Conservation (phyloP, 1,140 invertebrate genomes). For the Monomorium pharaonis region DNA sequence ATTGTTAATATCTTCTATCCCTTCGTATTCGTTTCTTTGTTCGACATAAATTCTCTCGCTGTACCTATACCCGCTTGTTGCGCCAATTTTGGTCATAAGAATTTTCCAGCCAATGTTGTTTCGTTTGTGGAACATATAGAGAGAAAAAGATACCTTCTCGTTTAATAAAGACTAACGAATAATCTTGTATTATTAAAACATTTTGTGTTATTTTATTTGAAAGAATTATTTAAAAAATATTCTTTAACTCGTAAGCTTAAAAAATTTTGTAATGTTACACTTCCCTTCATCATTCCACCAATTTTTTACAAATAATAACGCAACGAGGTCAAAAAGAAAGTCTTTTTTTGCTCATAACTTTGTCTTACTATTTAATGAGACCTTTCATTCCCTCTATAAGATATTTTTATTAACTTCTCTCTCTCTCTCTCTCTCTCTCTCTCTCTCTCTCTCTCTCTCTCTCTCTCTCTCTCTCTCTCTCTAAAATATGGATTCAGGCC, state of each 20-base stretch:
- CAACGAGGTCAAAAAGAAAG: neutral
- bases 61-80: neutral
- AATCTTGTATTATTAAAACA: neutral
- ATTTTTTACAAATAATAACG: neutral
- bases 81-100: neutral
- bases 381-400: neutral
- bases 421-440: neutral
- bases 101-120: neutral
- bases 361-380: neutral
- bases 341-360: neutral
- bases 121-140: neutral
- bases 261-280: neutral
- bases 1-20: constrained; percentile 61
- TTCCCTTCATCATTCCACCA: neutral
- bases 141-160: neutral
- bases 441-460: neutral
- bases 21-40: constrained; percentile 41
- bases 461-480: neutral
- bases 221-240: neutral
- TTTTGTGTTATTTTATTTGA: neutral
- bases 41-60: neutral
- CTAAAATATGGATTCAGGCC: neutral
- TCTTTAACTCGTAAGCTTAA: neutral
- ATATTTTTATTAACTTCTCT: neutral
- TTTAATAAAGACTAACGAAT: neutral